Base-by-base conservation (phyloP, 2,888 invertebrate genomes). In the Hypena proboscidalis region DNA sequence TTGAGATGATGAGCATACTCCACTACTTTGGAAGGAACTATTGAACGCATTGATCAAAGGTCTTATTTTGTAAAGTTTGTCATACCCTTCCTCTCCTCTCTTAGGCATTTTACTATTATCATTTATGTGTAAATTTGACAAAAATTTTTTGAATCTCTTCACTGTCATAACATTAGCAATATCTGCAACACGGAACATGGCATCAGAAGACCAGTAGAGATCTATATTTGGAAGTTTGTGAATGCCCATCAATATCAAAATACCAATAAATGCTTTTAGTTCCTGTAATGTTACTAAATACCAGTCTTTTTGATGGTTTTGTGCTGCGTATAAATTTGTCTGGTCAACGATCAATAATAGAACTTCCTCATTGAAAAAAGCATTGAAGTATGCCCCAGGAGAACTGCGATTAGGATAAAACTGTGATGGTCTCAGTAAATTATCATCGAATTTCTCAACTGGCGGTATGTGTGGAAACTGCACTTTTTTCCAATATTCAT, bases 91-190 rank as follows among this genome's bases (percentile, higher is more conserved):
- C 17, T 48, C 39, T 21, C 22, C 19, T 48, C 43, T 48, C 27
- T 48, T 43, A 8, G 48, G 43, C 43, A 48, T 43, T 48, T 48
- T 3, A 25, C 43, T 48, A 14, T 43, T 43, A 35, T 48, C 39
- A 9, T 49, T 48, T 44, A 49, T n/a, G 17, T 44, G 44, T 36
- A 45, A 27, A 45, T 49, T 36, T 6, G 36, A 19, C 33, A 39
- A 26, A 20, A 35, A 39, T 2, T 45, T 45, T 27, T 41, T 41
- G 22, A 35, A 41, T 3, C 41, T 29, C 26, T 41, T 30, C 17
- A 35, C 20, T 35, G 35, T 10, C 35, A 41, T 41, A 23, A 41
- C 25, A 13, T 41, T 9, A 5, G 41, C 41, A 41, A 35, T n/a
- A 29, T 41, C 41, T 26, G 6, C 14, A 10, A 36, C 36, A 6